Evolutionary conservation across 2,113 vertebrate species (phyloP).

Genomic region (Nycticebus coucang): DNA sequence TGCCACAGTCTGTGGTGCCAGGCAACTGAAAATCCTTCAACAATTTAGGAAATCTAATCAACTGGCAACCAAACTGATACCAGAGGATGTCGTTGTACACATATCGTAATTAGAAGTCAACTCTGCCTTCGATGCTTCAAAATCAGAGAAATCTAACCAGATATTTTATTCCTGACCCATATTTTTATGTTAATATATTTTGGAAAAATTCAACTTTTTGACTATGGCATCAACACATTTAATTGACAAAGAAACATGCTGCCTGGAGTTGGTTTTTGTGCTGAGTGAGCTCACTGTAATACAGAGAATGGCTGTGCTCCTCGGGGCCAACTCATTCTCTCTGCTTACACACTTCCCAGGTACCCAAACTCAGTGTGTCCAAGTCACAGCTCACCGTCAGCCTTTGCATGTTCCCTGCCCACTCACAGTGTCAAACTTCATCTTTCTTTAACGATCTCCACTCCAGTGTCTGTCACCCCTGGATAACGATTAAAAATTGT

Average conservation of each 20-base stretch:
- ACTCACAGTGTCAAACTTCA: no score
- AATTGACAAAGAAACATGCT: not conserved
- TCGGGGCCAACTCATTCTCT: not conserved
- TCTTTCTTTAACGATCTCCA: not conserved
- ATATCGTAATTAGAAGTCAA: not conserved
- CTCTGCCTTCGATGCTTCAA: not conserved
- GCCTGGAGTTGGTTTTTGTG: not conserved
- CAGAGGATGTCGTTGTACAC: not conserved
- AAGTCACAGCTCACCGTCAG: not conserved
- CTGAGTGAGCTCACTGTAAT: not conserved
- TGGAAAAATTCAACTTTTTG: not conserved
- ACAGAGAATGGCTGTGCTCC: not conserved
- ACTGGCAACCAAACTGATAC: not conserved
- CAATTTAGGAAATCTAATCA: not conserved
- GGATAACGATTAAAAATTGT: not conserved
- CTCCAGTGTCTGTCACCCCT: accelerated
- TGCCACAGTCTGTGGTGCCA: no score
- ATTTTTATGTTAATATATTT: not conserved
- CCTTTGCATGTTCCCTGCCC: accelerated
- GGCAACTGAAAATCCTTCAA: not conserved
- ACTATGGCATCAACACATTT: not conserved
- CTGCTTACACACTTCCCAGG: not conserved
- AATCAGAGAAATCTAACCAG: not conserved
- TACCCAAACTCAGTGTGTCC: not conserved
- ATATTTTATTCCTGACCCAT: not conserved